These are phyloP conservation scores for Cosmia pyralina DNA, from an alignment of 2,888 invertebrate species.

Conservation along the genomic window DNA sequence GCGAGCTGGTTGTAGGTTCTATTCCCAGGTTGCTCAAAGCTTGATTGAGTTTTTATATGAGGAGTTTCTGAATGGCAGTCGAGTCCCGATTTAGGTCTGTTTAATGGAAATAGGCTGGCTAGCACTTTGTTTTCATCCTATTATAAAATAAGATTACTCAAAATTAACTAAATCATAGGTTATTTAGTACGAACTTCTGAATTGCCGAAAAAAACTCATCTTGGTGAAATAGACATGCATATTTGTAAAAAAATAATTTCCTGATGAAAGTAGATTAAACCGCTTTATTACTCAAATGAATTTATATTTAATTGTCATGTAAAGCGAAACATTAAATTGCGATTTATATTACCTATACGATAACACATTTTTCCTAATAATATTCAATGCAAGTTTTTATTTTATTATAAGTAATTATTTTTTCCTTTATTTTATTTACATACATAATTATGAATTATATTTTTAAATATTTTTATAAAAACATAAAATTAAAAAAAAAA, in stretches of 20 bases:
- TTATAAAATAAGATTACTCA: conserved; percentile 2
- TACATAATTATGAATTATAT: no score
- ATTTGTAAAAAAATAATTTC: conserved; percentile 18
- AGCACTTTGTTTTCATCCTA: not conserved
- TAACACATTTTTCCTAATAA: not conserved
- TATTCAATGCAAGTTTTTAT: not conserved
- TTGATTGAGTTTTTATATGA: not conserved
- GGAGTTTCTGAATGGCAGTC: not conserved
- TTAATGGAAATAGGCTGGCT: not conserved
- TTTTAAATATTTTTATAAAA: no score
- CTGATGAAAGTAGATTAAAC: not conserved
- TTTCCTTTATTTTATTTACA: no score
- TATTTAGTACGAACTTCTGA: not conserved
- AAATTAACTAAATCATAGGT: not conserved
- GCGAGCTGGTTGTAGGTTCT: not conserved
- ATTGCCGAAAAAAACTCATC: not conserved
- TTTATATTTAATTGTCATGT: conserved; percentile 17
- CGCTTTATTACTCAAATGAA: not conserved
- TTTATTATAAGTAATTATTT: no score
- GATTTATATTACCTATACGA: conserved; percentile 1
- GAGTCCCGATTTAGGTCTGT: not conserved
- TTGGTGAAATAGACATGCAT: conserved; percentile 6
- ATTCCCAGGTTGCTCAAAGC: not conserved
- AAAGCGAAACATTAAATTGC: conserved; percentile 8
- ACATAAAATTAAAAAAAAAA: no score